Evolutionary conservation across 2,797 vertebrate species (phyloP).

Genomic region (Sphaeramia orbicularis): DNA sequence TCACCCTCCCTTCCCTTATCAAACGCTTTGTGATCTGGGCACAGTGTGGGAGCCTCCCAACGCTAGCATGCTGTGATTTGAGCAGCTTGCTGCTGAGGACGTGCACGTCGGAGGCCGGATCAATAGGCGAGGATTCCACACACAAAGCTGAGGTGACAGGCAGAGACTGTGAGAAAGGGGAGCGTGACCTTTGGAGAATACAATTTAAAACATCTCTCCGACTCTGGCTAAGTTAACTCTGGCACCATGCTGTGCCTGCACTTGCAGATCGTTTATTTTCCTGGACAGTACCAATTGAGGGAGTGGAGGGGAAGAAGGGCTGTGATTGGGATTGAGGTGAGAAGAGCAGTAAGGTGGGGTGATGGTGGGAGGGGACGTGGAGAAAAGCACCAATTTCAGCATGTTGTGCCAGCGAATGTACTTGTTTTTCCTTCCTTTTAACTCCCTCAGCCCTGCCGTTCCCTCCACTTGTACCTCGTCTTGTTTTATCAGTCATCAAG

Average conservation of each 20-base stretch:
- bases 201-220: slow-evolving; percentile 82
- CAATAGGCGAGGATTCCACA: slow-evolving; percentile 80
- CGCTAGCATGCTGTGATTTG: slow-evolving; percentile 70
- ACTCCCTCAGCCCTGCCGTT: slow-evolving; percentile 18
- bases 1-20: slow-evolving; percentile 64
- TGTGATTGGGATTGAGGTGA: slow-evolving; percentile 65
- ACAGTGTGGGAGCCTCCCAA: slow-evolving; percentile 68
- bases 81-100: slow-evolving; percentile 73
- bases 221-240: slow-evolving; percentile 81
- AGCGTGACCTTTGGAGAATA: slow-evolving; percentile 87
- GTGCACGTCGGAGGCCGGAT: slow-evolving; percentile 75
- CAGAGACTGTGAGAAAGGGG: slow-evolving; percentile 79
- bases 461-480: slow-evolving; percentile 40
- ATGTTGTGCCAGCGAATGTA: slow-evolving; percentile 65
- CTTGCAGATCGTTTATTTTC: slow-evolving; percentile 85
- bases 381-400: slow-evolving; percentile 75
- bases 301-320: slow-evolving; percentile 46
- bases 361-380: slow-evolving; percentile 45
- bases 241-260: slow-evolving; percentile 77
- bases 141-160: slow-evolving; percentile 84
- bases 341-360: slow-evolving; percentile 33
- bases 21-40: slow-evolving; percentile 71
- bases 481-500: slow-evolving; percentile 57
- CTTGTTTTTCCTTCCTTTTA: slow-evolving; percentile 51
- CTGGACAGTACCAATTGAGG: slow-evolving; percentile 83